Evolutionary conservation across 1,140 invertebrate genomes (phyloP).

Genomic region (Rhagoletis pomonella): DNA sequence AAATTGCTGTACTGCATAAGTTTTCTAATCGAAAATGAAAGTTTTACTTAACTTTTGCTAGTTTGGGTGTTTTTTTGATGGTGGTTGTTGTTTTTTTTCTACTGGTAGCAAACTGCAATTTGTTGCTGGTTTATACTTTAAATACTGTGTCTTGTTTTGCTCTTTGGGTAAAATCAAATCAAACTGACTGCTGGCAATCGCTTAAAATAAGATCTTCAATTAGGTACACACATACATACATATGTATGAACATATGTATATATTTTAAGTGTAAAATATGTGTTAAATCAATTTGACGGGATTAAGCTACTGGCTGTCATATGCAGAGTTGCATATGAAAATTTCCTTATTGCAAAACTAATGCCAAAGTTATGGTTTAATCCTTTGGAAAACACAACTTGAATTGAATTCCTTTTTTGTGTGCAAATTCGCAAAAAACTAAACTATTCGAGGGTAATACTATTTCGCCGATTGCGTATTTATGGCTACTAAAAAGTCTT

Average conservation of each 20-base stretch:
- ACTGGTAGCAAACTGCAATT: background rate
- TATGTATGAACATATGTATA: too few species aligned
- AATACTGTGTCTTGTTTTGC: background rate
- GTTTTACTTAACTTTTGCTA: background rate
- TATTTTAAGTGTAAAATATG: background rate
- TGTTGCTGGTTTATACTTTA: background rate
- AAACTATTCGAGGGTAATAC: too few species aligned
- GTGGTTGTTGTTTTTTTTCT: background rate
- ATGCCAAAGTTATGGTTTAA: background rate
- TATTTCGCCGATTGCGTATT: too few species aligned
- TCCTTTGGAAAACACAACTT: too few species aligned
- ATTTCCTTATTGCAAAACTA: slow-evolving; percentile 6
- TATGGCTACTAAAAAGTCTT: too few species aligned
- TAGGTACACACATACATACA: too few species aligned
- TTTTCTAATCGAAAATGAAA: slow-evolving; percentile 42
- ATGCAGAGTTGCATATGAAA: background rate
- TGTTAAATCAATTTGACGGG: background rate
- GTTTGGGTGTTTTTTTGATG: background rate
- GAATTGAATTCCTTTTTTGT: too few species aligned
- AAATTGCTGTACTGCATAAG: background rate
- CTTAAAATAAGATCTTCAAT: too few species aligned
- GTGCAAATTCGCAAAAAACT: too few species aligned
- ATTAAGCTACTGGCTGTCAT: background rate
- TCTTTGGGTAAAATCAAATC: too few species aligned
- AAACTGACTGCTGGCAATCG: too few species aligned